These are phyloP conservation scores for Neostethus bicornis DNA, from an alignment of 2,797 vertebrate genomes.

Conservation along the genomic window DNA sequence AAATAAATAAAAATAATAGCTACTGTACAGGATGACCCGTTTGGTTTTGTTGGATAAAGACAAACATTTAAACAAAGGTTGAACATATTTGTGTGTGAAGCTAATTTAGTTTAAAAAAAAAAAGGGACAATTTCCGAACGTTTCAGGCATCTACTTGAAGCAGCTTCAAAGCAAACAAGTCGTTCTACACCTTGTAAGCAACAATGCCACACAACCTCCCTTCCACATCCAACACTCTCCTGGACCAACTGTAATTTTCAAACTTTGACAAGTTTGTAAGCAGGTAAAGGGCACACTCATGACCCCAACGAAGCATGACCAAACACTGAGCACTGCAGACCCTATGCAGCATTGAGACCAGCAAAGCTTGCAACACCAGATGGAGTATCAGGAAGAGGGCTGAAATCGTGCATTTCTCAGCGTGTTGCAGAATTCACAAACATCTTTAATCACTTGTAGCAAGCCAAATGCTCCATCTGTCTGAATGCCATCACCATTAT, in stretches of 20 bases:
- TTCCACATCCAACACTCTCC: background rate
- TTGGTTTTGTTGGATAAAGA: too few species aligned
- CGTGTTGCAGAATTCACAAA: background rate
- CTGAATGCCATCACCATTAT: background rate
- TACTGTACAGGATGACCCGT: too few species aligned
- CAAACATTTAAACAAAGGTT: too few species aligned
- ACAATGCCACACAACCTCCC: background rate
- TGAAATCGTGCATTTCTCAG: background rate
- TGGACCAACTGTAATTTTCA: background rate
- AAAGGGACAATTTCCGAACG: too few species aligned
- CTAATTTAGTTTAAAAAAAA: too few species aligned
- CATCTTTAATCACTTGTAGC: background rate
- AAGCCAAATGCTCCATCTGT: background rate
- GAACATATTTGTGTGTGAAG: too few species aligned
- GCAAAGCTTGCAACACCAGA: conserved; percentile 6
- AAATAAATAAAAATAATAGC: too few species aligned
- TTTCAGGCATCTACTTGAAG: background rate
- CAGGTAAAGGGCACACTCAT: conserved; percentile 3
- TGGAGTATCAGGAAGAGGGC: conserved; percentile 5
- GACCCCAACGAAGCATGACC: background rate
- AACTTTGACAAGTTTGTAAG: background rate
- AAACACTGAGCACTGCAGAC: background rate
- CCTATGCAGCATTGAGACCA: background rate
- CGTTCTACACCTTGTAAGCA: background rate
- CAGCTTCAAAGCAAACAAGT: background rate